Evolutionary conservation across 1,140 invertebrate genomes (phyloP).

Genomic region (Samia ricini): DNA sequence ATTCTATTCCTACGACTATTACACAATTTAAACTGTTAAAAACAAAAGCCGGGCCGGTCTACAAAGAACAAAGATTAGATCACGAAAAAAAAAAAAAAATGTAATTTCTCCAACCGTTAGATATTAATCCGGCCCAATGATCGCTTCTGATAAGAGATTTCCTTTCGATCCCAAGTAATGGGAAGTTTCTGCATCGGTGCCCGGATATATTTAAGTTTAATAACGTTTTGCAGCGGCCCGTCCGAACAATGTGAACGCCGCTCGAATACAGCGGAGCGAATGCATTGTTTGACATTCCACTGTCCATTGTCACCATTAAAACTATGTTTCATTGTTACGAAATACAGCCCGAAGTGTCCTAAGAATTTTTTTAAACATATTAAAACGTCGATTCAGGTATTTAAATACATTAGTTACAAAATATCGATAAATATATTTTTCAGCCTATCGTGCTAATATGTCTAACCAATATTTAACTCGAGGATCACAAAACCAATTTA

Average conservation of each 20-base stretch:
- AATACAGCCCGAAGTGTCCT: neutral
- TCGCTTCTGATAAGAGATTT: conserved; percentile 67
- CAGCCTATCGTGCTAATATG: no score
- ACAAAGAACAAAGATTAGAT: conserved; percentile 34
- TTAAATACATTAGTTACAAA: no score
- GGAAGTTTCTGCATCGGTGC: conserved; percentile 62
- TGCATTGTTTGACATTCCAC: neutral
- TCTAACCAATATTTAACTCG: no score
- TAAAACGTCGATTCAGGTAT: no score
- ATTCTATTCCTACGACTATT: neutral
- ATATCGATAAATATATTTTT: no score
- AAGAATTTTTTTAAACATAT: neutral
- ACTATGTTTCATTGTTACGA: neutral
- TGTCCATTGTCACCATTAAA: neutral
- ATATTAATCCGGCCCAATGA: conserved; percentile 67
- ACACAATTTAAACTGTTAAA: neutral
- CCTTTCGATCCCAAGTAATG: conserved; percentile 60
- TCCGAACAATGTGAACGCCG: conserved; percentile 14
- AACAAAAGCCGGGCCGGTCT: neutral
- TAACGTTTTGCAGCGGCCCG: conserved; percentile 34
- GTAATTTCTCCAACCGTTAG: conserved; percentile 43
- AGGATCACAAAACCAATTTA: no score
- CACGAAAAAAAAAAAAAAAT: conserved; percentile 58
- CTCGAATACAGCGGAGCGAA: neutral
- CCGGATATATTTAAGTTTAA: conserved; percentile 57